Evolutionary conservation across 1,140 invertebrate species (phyloP).

Genomic region (Drosophila bipectinata): DNA sequence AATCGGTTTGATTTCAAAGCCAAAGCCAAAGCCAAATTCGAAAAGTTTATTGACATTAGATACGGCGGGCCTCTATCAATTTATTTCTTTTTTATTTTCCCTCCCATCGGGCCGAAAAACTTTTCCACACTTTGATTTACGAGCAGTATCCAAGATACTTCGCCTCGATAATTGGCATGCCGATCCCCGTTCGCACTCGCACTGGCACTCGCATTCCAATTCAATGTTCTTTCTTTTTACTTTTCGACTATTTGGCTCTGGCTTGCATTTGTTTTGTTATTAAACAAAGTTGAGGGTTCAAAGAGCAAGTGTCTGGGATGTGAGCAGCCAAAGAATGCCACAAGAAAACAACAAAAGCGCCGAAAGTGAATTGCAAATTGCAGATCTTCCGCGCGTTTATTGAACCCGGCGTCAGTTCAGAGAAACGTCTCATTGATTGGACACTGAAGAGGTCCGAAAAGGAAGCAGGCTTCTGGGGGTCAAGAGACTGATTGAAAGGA

Average conservation of each 20-base stretch:
- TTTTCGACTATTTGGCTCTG: neutral
- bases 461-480: neutral
- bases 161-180: slow-evolving; percentile 57
- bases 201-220: slow-evolving; percentile 14
- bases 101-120: slow-evolving; percentile 34
- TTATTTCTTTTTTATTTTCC: slow-evolving; percentile 30
- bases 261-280: slow-evolving; percentile 56
- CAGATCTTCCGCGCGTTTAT: slow-evolving; percentile 44
- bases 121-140: slow-evolving; percentile 67
- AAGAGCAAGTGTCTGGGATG: slow-evolving; percentile 50
- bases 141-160: slow-evolving; percentile 17
- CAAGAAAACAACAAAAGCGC: slow-evolving; percentile 31
- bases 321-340: slow-evolving; percentile 40
- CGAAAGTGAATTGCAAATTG: slow-evolving; percentile 60
- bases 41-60: slow-evolving; percentile 76
- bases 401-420: slow-evolving; percentile 25
- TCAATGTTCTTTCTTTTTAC: slow-evolving; percentile 35
- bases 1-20: slow-evolving; percentile 73
- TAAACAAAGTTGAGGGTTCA: slow-evolving; percentile 75
- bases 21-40: slow-evolving; percentile 54
- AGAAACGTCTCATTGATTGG: slow-evolving; percentile 12
- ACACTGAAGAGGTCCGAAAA: slow-evolving; percentile 26
- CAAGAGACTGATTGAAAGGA: slow-evolving; percentile 17
- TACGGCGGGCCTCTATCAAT: slow-evolving; percentile 37
- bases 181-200: slow-evolving; percentile 8